Evolutionary conservation across 2,797 vertebrate species (phyloP), one percentile per base, ranked within the genome.

Genomic region (Etheostoma perlongum): DNA sequence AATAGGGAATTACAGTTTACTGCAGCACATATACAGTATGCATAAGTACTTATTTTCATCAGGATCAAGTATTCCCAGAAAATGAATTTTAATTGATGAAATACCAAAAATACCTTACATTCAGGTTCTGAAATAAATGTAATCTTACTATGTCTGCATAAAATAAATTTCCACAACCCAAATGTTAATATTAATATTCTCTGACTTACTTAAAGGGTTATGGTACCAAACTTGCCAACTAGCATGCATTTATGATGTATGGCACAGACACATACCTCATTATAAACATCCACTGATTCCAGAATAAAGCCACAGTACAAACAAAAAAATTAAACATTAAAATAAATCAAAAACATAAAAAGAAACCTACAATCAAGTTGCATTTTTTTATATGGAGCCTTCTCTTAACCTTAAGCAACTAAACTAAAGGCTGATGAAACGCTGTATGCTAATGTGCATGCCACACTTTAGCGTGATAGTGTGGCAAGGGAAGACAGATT

Each of bases 11-110:
- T 44, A 53, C 16, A 52, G 30, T 71, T 79, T 40, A 57, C 58
- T 69, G 53, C 42, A 71, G 33, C 40, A 62, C n/a, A 67, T 64
- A 40, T 27, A 53, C 42, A 65, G 47, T 61, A 30, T 72, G 61
- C 2, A 33, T 48, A 49, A 47, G 21, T 62, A 12, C 6, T 42
- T 40, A 9, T 47, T 67, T 71, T 74, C 55, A 72, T 68, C 27
- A 33, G 48, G 13, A 71, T 76, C 62, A 85, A 79, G 9, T 48
- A 36, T 78, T 67, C 44, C 7, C 49, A 21, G 80, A 67, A 12
- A 30, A 12, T 55, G 53, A 42, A 46, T 72, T 71, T 75, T 5
- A 61, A 1, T 63, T 23, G 1, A 30, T 55, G 0, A 72, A 59
- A 67, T 40, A 18, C 21, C 16, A 72, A 42, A n/a, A 23, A 30